A percentile compares a stretch with the other conserved stretches of the same genome.
Evolutionary conservation across 1,140 invertebrate genomes (phyloP).

Genomic region (Bombus terrestris): DNA sequence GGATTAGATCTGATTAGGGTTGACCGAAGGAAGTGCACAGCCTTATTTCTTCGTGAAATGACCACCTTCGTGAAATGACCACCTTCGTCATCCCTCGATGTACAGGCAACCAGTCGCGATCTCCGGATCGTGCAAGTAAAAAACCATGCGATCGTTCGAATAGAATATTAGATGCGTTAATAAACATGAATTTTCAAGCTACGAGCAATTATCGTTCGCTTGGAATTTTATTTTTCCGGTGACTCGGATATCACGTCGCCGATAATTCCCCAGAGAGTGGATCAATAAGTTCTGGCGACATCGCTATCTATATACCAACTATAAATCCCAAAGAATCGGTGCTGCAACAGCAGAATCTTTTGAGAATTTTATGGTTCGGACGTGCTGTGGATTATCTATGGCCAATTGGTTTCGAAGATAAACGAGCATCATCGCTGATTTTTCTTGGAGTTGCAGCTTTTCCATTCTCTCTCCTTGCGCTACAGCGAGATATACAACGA

Average conservation of each 20-base stretch:
- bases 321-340: neutral
- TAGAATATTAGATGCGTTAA: neutral
- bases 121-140: too few species aligned
- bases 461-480: too few species aligned
- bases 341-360: neutral
- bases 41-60: slow-evolving; percentile 3
- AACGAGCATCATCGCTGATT: neutral
- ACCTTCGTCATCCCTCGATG: neutral
- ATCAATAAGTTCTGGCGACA: slow-evolving; percentile 44
- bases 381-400: slow-evolving; percentile 1
- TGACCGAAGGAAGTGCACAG: neutral
- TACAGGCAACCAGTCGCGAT: neutral
- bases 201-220: slow-evolving; percentile 34
- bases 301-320: neutral
- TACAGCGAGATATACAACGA: too few species aligned
- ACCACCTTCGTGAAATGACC: neutral
- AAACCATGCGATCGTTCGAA: too few species aligned
- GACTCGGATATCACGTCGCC: neutral
- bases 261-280: slow-evolving; percentile 45
- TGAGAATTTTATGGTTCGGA: neutral
- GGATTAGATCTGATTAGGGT: neutral
- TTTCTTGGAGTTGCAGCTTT: neutral
- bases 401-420: neutral
- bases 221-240: slow-evolving; percentile 36
- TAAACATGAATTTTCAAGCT: too few species aligned